Base-by-base conservation (phyloP, 2,888 invertebrate genomes). In the Drosophila monieri region DNA sequence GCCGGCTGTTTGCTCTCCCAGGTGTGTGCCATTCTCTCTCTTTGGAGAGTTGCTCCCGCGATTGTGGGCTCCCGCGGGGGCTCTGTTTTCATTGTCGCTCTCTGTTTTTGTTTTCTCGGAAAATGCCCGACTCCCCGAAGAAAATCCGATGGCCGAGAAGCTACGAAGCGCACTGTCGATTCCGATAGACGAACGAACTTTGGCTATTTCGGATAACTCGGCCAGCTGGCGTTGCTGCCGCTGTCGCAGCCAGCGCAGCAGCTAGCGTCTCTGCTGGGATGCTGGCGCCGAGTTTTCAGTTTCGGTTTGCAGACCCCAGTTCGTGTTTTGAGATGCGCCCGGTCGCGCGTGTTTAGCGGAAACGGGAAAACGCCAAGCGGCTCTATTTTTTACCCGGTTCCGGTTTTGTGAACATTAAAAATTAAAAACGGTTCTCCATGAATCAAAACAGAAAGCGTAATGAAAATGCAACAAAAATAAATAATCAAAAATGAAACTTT, bases 241-340 rank as follows among this genome's bases (percentile, higher is more conserved):
- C 32, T 46, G 74, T 41, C 47, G 64, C 60, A 27, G 60, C 25
- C 37, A 58, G 18, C 14, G 53, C 43, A 14, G 37, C 44, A 12
- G 60, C 15, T 12, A 43, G n/a, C 35, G 62, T 23, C 56, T 21
- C 47, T 54, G 68, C 48, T 73, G 79, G 81, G 81, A 81, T 55
- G 59, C 51, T 64, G 78, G 15, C 62, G 74, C 60, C 37, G 62
- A 43, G 70, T 69, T 70, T 74, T 73, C 70, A 55, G 75, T 61
- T 61, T 74, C 72, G 67, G 77, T 54, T 67, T 76, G 89, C 85
- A 90, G 39, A 52, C 65, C 75, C 89, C 85, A 90, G 90, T 90
- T 90, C 89, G 89, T 89, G 88, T 88, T 90, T 88, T 89, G 89
- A 89, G 84, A 89, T 89, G 84, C 83, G 86, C 77, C 89, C 88